Percentiles rank a stretch among this genome's conserved stretches.
These are phyloP conservation scores for Griposia aprilina DNA, from an alignment of 2,888 invertebrate species.

Conservation along the genomic window DNA sequence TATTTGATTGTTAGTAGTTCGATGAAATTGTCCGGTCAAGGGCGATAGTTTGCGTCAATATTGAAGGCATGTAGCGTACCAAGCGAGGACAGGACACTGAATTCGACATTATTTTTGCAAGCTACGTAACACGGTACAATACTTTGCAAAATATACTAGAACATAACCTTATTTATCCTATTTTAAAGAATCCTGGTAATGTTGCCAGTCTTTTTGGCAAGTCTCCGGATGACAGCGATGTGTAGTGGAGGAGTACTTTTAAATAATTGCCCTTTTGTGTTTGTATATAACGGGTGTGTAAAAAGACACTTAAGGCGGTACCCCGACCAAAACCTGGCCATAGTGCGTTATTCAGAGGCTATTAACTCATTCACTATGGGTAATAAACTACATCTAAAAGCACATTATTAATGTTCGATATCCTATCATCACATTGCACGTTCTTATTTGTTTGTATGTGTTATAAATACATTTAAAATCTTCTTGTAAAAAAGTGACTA, in stretches of 20 bases:
- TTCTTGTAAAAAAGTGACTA: too few species aligned
- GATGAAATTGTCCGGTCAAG: constrained; percentile 36
- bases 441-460: too few species aligned
- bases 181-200: neutral
- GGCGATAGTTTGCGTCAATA: constrained; percentile 24
- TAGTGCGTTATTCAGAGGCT: too few species aligned
- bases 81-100: constrained; percentile 30
- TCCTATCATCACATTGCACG: too few species aligned
- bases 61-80: constrained; percentile 35
- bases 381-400: too few species aligned
- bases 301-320: too few species aligned
- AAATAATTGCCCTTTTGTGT: neutral
- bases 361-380: too few species aligned
- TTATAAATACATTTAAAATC: too few species aligned
- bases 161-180: neutral
- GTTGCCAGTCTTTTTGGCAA: neutral
- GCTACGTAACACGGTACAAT: constrained; percentile 1
- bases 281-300: neutral
- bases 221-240: neutral
- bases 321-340: too few species aligned
- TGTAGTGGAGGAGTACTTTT: neutral
- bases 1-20: constrained; percentile 49
- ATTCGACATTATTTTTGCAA: constrained; percentile 48
- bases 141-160: neutral
- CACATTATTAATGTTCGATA: too few species aligned